These are phyloP conservation scores for Standfussiana lucernea DNA, from an alignment of 2,888 invertebrate genomes.

Conservation along the genomic window DNA sequence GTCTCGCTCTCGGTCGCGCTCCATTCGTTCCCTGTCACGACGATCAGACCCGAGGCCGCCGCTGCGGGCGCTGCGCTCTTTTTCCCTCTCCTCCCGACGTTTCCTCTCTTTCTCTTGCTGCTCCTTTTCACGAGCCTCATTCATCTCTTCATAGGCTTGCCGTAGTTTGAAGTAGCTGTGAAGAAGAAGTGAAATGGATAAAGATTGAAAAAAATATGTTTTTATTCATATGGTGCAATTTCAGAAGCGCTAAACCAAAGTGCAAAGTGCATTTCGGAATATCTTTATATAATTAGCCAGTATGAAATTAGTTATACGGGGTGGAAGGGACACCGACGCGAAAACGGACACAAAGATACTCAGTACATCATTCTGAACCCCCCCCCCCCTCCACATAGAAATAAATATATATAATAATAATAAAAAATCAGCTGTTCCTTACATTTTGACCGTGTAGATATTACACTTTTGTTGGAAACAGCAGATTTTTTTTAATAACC, in stretches of 20 bases:
- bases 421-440: too few relatives aligned
- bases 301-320: constrained; percentile 1
- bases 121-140: constrained; percentile 91
- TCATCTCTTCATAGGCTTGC: constrained; percentile 93
- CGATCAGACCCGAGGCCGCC: constrained; percentile 85
- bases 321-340: too few relatives aligned
- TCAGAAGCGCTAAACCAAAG: not conserved
- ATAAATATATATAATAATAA: too few relatives aligned
- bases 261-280: not conserved
- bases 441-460: too few relatives aligned
- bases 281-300: not conserved
- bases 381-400: too few relatives aligned
- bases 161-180: constrained; percentile 92
- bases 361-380: too few relatives aligned
- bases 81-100: constrained; percentile 86
- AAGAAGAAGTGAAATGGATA: not conserved
- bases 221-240: not conserved
- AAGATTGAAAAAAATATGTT: not conserved
- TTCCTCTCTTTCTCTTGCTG: constrained; percentile 90
- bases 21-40: constrained; percentile 86
- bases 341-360: too few relatives aligned
- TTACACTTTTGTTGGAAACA: too few relatives aligned
- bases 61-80: constrained; percentile 80
- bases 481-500: too few relatives aligned
- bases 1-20: constrained; percentile 84